phyloP scores from a whole-genome alignment of 2,113 vertebrate species.

The Epinephelus fuscoguttatus region DNA sequence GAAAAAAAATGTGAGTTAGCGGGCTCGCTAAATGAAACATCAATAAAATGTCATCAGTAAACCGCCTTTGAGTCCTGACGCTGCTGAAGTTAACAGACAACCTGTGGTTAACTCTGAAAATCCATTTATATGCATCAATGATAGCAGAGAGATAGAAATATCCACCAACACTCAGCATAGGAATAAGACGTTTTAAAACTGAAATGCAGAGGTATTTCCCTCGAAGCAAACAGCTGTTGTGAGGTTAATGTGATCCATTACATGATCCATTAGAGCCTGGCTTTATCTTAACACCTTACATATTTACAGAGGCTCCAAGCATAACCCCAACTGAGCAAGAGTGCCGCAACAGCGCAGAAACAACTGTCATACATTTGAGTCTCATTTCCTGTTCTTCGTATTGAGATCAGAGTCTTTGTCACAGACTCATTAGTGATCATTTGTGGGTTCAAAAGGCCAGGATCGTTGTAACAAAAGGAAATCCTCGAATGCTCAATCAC shows the following conservation, averaged over 20 bases:
- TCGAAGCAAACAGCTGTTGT: slow-evolving; percentile 46
- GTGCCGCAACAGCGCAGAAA: background rate
- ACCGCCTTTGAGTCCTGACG: background rate
- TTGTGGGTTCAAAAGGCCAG: slow-evolving; percentile 42
- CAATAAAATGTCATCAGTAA: slow-evolving; percentile 18
- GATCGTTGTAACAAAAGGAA: slow-evolving; percentile 27
- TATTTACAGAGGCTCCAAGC: slow-evolving; percentile 46
- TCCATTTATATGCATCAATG: slow-evolving; percentile 24
- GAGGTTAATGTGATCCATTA: slow-evolving; percentile 51
- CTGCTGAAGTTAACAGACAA: slow-evolving; percentile 23
- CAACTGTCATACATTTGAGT: background rate
- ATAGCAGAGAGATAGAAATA: slow-evolving; percentile 22
- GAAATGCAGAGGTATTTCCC: slow-evolving; percentile 11
- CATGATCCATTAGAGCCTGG: slow-evolving; percentile 52
- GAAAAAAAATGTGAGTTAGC: background rate
- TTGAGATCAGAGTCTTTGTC: slow-evolving; percentile 39
- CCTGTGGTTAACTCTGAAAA: slow-evolving; percentile 17
- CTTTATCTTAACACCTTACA: slow-evolving; percentile 36
- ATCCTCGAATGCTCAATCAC: slow-evolving; percentile 2
- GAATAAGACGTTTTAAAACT: slow-evolving; percentile 6
- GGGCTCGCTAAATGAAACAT: slow-evolving; percentile 17
- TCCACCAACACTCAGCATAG: background rate
- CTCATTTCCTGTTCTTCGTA: slow-evolving; percentile 27
- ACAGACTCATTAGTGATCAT: slow-evolving; percentile 32
- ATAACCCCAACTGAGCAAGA: slow-evolving; percentile 20